Evolutionary conservation across 2,888 invertebrate genomes (phyloP).

Genomic region (Drosophila helvetica): DNA sequence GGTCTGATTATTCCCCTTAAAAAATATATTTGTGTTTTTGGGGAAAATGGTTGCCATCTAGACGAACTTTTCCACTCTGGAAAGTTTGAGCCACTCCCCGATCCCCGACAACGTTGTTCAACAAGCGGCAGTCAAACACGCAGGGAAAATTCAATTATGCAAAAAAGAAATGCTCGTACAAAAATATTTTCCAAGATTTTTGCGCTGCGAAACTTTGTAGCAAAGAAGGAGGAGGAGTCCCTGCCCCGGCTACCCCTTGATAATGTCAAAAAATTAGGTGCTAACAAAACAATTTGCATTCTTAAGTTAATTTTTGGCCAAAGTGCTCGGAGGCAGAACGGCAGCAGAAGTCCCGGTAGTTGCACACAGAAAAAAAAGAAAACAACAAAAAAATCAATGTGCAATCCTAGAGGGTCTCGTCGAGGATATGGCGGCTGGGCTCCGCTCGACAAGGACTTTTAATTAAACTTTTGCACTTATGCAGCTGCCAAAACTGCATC

Average conservation of each 20-base stretch:
- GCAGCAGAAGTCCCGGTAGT: constrained; percentile 14
- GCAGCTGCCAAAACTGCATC: constrained; percentile 69
- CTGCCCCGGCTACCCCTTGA: constrained; percentile 38
- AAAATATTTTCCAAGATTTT: constrained; percentile 54
- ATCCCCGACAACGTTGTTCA: constrained; percentile 23
- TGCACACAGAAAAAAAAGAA: constrained; percentile 30
- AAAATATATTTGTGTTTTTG: neutral
- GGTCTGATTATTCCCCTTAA: neutral
- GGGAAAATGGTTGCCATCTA: neutral
- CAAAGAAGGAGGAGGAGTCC: neutral
- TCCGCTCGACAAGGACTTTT: constrained; percentile 58
- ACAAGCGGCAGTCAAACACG: constrained; percentile 38
- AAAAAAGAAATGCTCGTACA: constrained; percentile 51
- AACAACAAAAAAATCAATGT: constrained; percentile 51
- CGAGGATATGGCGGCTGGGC: constrained; percentile 42
- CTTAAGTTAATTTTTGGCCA: constrained; percentile 76
- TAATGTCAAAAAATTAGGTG: constrained; percentile 81
- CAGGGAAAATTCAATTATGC: constrained; percentile 73
- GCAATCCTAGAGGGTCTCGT: constrained; percentile 64
- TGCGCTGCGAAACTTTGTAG: constrained; percentile 29
- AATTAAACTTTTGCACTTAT: constrained; percentile 83
- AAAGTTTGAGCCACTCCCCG: constrained; percentile 28
- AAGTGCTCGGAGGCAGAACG: neutral
- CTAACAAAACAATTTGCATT: constrained; percentile 84
- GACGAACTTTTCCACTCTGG: constrained; percentile 23